Evolutionary conservation across 2,113 vertebrate species (phyloP).

Genomic region (Heliornis fulica): DNA sequence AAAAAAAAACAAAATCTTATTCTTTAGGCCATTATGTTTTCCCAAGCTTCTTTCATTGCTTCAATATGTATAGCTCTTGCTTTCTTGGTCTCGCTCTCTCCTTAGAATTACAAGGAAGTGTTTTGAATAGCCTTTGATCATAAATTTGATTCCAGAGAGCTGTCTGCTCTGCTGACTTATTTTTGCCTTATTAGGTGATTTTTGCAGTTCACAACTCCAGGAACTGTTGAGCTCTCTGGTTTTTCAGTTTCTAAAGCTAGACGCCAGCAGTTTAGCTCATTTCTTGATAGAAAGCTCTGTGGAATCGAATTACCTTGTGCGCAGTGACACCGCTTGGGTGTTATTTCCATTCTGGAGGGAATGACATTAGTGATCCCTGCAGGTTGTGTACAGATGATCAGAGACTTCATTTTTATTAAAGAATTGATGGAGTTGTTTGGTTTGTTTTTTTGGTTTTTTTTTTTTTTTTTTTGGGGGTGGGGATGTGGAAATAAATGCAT

Average conservation of each 20-base stretch:
- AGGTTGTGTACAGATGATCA: neutral
- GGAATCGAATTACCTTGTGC: neutral
- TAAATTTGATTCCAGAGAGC: slow-evolving; percentile 58
- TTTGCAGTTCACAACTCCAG: slow-evolving; percentile 46
- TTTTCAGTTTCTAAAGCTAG: slow-evolving; percentile 23
- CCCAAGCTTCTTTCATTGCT: neutral
- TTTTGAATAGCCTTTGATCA: slow-evolving; percentile 67
- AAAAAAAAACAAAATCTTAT: neutral
- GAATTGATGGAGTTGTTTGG: too few relatives aligned
- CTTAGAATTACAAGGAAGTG: neutral
- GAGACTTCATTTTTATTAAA: neutral
- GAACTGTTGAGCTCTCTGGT: slow-evolving; percentile 37
- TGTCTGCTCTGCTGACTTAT: slow-evolving; percentile 61
- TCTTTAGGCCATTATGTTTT: neutral
- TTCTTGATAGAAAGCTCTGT: neutral
- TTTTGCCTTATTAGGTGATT: slow-evolving; percentile 68
- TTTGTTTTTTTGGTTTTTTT: too few relatives aligned
- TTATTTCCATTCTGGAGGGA: neutral
- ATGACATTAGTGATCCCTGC: neutral
- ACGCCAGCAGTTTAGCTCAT: neutral
- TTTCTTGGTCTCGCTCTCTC: neutral
- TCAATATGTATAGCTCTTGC: neutral
- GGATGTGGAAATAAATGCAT: neutral
- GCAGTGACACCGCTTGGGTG: neutral
- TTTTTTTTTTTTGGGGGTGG: neutral